Percentiles rank a stretch among this genome's conserved stretches.
Evolutionary conservation across 2,113 vertebrate species (phyloP).

Genomic region (Trinectes maculatus): DNA sequence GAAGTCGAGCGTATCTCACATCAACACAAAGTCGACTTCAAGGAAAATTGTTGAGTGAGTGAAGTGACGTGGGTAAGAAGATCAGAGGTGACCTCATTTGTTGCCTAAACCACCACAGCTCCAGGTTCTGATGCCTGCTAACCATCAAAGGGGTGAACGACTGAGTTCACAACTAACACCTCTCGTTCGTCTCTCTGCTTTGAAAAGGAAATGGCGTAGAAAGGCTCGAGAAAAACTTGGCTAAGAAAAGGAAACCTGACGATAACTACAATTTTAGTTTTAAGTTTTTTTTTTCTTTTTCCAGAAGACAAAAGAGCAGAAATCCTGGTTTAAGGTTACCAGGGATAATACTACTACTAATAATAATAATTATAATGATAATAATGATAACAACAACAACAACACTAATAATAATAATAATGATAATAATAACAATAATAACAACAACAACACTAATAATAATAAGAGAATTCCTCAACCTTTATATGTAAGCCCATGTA

Average conservation of each 20-base stretch:
- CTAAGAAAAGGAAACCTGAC: constrained; percentile 21
- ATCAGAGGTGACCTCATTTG: constrained; percentile 55
- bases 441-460: no score
- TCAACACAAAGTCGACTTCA: constrained; percentile 28
- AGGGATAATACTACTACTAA: constrained; percentile 8
- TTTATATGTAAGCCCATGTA: constrained; percentile 38
- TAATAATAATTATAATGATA: no score
- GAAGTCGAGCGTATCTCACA: constrained; percentile 28
- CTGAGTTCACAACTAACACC: constrained; percentile 47
- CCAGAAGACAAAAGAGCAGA: constrained; percentile 20
- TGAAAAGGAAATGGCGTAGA: constrained; percentile 41
- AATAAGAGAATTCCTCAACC: constrained; percentile 27
- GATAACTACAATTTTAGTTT: neutral
- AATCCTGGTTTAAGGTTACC: constrained; percentile 7
- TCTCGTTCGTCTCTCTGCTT: constrained; percentile 12
- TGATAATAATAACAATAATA: no score
- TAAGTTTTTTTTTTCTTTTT: constrained; percentile 16
- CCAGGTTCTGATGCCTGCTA: constrained; percentile 44
- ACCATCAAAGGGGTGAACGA: constrained; percentile 48
- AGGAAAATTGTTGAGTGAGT: constrained; percentile 48
- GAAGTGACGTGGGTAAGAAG: constrained; percentile 50
- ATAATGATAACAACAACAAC: no score
- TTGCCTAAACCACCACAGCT: constrained; percentile 68
- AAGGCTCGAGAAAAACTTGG: constrained; percentile 20
- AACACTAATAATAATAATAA: no score